Conservation (phyloP, 2,888 invertebrate species). For the Chymomyza procnemis region DNA sequence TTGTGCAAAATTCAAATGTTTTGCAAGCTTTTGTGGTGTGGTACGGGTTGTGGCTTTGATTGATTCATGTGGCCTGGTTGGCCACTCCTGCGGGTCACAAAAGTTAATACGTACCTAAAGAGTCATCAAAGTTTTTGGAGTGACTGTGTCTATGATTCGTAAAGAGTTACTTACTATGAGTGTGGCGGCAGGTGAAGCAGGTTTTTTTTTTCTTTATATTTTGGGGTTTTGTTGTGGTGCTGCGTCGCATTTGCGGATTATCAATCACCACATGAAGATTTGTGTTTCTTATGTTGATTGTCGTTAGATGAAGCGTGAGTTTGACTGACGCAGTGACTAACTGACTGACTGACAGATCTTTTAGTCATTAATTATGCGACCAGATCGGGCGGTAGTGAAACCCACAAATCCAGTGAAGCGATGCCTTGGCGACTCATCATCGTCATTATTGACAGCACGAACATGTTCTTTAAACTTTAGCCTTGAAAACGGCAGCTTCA, state of each 20-base stretch:
- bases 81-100: constrained; percentile 61
- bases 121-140: constrained; percentile 17
- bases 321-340: constrained; percentile 1
- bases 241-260: constrained; percentile 59
- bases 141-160: constrained; percentile 64
- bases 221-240: not conserved
- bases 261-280: constrained; percentile 71
- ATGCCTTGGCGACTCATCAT: constrained; percentile 60
- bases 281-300: constrained; percentile 26
- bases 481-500: constrained; percentile 51
- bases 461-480: constrained; percentile 72
- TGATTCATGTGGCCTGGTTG: constrained; percentile 45
- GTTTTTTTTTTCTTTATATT: constrained; percentile 8
- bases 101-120: not conserved
- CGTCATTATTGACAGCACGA: constrained; percentile 71
- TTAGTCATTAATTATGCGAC: constrained; percentile 71
- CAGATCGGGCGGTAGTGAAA: constrained; percentile 27
- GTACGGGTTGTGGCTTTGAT: constrained; percentile 62
- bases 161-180: too few relatives aligned
- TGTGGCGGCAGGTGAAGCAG: constrained; percentile 3
- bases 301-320: constrained; percentile 59
- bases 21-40: constrained; percentile 46
- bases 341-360: constrained; percentile 60
- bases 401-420: constrained; percentile 45
- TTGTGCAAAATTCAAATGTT: constrained; percentile 54